A percentile compares a stretch with the other conserved stretches of the same genome.
These are phyloP conservation scores for Encarsia formosa DNA, from an alignment of 2,888 invertebrate genomes.

Conservation along the genomic window DNA sequence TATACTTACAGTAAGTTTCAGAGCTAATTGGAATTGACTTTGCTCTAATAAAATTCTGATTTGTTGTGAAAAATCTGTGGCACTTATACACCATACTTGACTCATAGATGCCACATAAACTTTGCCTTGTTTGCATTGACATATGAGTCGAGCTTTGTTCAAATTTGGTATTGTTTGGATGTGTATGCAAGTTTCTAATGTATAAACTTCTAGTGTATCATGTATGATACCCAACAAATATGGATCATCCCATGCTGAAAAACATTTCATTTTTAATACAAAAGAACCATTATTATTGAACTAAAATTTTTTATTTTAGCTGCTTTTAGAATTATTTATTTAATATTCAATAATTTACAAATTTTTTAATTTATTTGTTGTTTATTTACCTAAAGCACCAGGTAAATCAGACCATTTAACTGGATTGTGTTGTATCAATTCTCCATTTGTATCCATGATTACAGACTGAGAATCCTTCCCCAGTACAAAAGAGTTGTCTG, in stretches of 20 bases:
- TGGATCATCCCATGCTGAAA: slow-evolving; percentile 86
- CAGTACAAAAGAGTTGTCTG: slow-evolving; percentile 72
- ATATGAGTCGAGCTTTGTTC: slow-evolving; percentile 70
- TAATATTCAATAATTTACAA: no score
- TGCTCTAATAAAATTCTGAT: slow-evolving; percentile 78
- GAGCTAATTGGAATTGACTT: slow-evolving; percentile 90
- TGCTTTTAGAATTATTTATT: neutral
- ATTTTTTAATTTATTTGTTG: no score
- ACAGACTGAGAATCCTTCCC: slow-evolving; percentile 86
- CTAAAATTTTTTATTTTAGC: neutral
- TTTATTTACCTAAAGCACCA: slow-evolving; percentile 58
- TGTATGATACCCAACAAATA: slow-evolving; percentile 82
- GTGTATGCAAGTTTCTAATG: slow-evolving; percentile 73
- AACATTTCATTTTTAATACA: slow-evolving; percentile 4
- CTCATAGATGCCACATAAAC: slow-evolving; percentile 84
- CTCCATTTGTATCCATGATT: slow-evolving; percentile 72
- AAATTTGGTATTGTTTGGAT: slow-evolving; percentile 79
- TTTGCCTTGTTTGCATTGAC: slow-evolving; percentile 70
- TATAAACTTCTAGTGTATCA: slow-evolving; percentile 80
- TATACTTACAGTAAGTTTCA: slow-evolving; percentile 75
- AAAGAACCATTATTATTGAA: slow-evolving; percentile 1
- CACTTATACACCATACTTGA: slow-evolving; percentile 83
- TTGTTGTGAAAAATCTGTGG: slow-evolving; percentile 78
- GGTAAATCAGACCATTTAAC: slow-evolving; percentile 80
- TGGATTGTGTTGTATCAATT: slow-evolving; percentile 66